These are phyloP conservation scores for Lampris incognitus DNA, from an alignment of 2,113 vertebrate genomes.

Conservation along the genomic window DNA sequence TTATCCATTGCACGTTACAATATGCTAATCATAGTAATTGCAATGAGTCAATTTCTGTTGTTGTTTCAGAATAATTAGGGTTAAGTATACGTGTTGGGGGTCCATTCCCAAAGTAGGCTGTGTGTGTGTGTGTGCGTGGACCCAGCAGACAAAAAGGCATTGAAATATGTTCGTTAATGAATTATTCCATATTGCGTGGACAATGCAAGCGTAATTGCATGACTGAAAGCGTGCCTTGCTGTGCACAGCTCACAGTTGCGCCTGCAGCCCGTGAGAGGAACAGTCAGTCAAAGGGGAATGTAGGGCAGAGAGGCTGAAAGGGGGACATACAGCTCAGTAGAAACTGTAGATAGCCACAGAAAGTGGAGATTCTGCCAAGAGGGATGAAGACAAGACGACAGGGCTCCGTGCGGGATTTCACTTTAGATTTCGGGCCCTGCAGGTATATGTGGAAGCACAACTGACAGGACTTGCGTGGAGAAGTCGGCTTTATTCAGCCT, in stretches of 20 bases:
- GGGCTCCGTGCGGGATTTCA: slow-evolving; percentile 79
- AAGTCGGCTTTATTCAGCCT: slow-evolving; percentile 76
- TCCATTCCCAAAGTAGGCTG: too few relatives aligned
- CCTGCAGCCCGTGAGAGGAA: slow-evolving; percentile 69
- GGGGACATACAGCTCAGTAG: slow-evolving; percentile 75
- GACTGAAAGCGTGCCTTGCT: slow-evolving; percentile 46
- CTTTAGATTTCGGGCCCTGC: slow-evolving; percentile 76
- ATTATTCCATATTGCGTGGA: neutral
- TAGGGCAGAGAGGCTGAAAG: slow-evolving; percentile 77
- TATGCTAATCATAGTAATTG: too few relatives aligned
- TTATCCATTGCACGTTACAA: too few relatives aligned
- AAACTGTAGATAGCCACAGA: slow-evolving; percentile 74
- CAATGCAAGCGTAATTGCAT: slow-evolving; percentile 7
- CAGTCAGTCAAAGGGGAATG: slow-evolving; percentile 70
- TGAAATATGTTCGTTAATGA: neutral
- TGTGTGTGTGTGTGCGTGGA: too few relatives aligned
- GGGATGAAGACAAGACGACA: slow-evolving; percentile 79
- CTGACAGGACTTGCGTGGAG: slow-evolving; percentile 78
- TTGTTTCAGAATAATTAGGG: too few relatives aligned
- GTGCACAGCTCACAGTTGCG: slow-evolving; percentile 56
- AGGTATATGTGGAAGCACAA: slow-evolving; percentile 78
- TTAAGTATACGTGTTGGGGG: too few relatives aligned
- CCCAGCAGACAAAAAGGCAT: too few relatives aligned
- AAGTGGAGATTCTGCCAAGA: slow-evolving; percentile 81
- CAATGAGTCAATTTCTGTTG: too few relatives aligned